Conservation (phyloP, 2,888 invertebrate genomes). For the Drosophila acutilabella region DNA sequence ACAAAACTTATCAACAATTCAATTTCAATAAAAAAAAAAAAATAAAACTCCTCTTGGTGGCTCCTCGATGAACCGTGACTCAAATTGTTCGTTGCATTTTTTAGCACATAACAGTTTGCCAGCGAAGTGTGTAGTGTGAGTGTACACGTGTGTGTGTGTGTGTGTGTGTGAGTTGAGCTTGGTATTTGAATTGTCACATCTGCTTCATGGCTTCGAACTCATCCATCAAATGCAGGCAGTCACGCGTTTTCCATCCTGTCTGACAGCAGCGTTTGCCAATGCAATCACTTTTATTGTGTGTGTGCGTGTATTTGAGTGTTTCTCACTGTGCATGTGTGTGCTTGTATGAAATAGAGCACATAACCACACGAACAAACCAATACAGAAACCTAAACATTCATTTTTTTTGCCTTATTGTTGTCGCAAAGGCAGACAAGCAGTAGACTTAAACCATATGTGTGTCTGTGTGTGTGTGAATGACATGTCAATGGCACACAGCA, state of each 20-base stretch:
- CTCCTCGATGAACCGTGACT: slow-evolving; percentile 52
- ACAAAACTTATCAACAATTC: slow-evolving; percentile 81
- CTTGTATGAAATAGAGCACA: slow-evolving; percentile 59
- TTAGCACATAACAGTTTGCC: slow-evolving; percentile 44
- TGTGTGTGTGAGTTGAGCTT: slow-evolving; percentile 52
- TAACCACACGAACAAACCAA: slow-evolving; percentile 70
- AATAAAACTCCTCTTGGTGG: slow-evolving; percentile 56
- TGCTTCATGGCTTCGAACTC: slow-evolving; percentile 77
- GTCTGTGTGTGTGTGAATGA: slow-evolving; percentile 29
- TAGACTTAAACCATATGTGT: slow-evolving; percentile 38
- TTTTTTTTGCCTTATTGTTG: slow-evolving; percentile 18
- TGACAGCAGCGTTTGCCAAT: slow-evolving; percentile 72
- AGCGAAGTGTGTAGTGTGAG: slow-evolving; percentile 29
- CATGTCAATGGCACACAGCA: slow-evolving; percentile 30
- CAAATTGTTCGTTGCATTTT: slow-evolving; percentile 75
- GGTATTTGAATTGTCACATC: slow-evolving; percentile 81
- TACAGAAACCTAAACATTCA: slow-evolving; percentile 38
- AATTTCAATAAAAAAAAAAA: slow-evolving; percentile 81
- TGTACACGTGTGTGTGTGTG: slow-evolving; percentile 22
- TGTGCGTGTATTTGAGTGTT: slow-evolving; percentile 10
- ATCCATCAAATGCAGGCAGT: slow-evolving; percentile 76
- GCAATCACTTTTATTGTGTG: slow-evolving; percentile 76
- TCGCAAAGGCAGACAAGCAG: slow-evolving; percentile 42
- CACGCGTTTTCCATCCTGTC: slow-evolving; percentile 45
- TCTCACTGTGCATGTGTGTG: slow-evolving; percentile 9